phyloP scores from a whole-genome alignment of 2,888 invertebrate species.

The Malachius bipustulatus region DNA sequence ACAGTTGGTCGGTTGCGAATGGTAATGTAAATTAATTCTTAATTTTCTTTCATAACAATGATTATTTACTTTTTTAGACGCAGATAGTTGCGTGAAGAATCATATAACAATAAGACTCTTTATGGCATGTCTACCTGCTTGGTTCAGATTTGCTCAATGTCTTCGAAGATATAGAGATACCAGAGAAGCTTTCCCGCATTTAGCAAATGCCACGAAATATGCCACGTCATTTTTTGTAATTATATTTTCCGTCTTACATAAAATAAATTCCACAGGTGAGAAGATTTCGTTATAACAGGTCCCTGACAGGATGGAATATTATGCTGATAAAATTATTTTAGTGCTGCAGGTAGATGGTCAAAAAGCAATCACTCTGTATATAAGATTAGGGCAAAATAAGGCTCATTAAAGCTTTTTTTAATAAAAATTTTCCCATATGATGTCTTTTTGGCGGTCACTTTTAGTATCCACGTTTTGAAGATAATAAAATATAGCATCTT shows the following conservation, averaged over 20 bases:
- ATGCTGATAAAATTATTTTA: no score
- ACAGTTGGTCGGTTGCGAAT: constrained; percentile 55
- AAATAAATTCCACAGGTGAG: constrained; percentile 50
- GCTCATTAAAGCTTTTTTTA: no score
- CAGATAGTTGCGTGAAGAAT: constrained; percentile 56
- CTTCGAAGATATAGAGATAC: constrained; percentile 90
- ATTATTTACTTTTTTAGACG: constrained; percentile 32
- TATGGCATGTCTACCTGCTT: constrained; percentile 88
- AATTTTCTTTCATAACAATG: no score
- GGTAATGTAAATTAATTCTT: constrained; percentile 38
- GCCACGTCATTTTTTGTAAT: constrained; percentile 94
- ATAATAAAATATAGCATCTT: no score
- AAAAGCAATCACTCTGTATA: no score
- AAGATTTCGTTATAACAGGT: no score
- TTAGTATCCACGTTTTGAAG: no score
- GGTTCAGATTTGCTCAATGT: constrained; percentile 97
- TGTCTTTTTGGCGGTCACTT: no score
- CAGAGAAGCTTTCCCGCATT: constrained; percentile 85
- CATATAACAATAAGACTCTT: constrained; percentile 68
- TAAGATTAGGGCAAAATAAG: no score
- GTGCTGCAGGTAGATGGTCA: no score
- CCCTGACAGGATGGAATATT: no score
- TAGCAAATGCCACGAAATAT: constrained; percentile 97
- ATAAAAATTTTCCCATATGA: no score
- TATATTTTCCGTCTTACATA: constrained; percentile 63